Conservation (phyloP, 37 sponge, comb jelly and placozoan species). For the Diacarnus erythraeanus region DNA sequence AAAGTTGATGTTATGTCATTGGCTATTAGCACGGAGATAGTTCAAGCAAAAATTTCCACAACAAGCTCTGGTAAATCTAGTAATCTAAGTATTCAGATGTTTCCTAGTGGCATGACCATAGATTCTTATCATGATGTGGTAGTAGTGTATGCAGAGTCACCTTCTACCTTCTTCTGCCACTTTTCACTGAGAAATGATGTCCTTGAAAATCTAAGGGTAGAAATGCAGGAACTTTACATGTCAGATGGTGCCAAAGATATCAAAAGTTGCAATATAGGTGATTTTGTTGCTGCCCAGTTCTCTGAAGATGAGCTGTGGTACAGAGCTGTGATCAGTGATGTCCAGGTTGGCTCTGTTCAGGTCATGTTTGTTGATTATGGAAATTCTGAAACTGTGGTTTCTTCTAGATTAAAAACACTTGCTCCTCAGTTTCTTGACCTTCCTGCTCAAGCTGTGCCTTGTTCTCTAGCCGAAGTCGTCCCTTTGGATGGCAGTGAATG, state of each 20-base stretch:
- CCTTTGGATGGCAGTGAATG: slow-evolving; percentile 4
- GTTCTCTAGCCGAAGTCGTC: slow-evolving; percentile 25
- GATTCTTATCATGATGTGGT: slow-evolving; percentile 29
- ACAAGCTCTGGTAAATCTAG: neutral
- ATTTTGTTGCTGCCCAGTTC: slow-evolving; percentile 38
- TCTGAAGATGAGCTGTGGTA: slow-evolving; percentile 53
- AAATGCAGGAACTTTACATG: slow-evolving; percentile 18
- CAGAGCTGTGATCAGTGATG: slow-evolving; percentile 17
- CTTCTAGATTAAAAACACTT: slow-evolving; percentile 14
- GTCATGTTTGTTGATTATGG: slow-evolving; percentile 64
- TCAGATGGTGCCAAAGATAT: neutral
- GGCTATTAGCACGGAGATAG: slow-evolving; percentile 6
- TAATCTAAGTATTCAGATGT: neutral
- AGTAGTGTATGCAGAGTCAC: slow-evolving; percentile 19
- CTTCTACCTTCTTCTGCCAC: slow-evolving; percentile 56
- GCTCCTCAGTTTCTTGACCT: slow-evolving; percentile 25
- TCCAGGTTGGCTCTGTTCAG: neutral
- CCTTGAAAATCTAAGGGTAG: slow-evolving; percentile 24
- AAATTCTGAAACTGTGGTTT: slow-evolving; percentile 35
- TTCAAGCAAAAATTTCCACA: neutral
- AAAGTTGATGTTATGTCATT: slow-evolving; percentile 3
- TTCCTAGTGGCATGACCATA: neutral
- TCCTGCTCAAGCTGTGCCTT: slow-evolving; percentile 51
- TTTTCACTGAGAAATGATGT: slow-evolving; percentile 4
- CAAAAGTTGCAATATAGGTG: neutral